Evolutionary conservation across 2,797 vertebrate species (phyloP), one percentile per base, ranked within the genome.

Genomic region (Epinephelus awoara): DNA sequence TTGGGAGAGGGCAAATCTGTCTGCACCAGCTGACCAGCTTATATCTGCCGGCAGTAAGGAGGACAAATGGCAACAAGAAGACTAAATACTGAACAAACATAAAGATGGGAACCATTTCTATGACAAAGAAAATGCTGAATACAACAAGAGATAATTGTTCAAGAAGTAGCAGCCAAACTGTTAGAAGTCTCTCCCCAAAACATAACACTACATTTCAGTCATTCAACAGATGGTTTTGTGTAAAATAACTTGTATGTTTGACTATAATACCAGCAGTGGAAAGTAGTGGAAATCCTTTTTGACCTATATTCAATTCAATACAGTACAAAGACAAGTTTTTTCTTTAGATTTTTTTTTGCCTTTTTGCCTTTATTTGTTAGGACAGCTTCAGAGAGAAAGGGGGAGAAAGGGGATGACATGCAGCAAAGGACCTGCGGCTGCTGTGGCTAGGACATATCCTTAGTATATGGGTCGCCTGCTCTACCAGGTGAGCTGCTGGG

Each of bases 1-100:
- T 67, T 62, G 73, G 38, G 46, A 59, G 50, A 76, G 25, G 14
- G 23, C 27, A 67, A 81, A 85, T 84, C 72, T 84, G 52, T 81
- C 59, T 56, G 51, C 62, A 81, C 64, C 59, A n/a, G n/a, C 66
- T 55, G 80, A 77, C 17, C 58, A 65, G 55, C 18, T 74, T 62
- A 64, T 40, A 56, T 66, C 21, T 62, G 44, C 14, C 44, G 38
- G 29, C 42, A 38, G 47, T 47, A 44, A 65, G 59, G 49, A 47
- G 8, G n/a, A 56, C 67, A 56, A 64, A 62, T 49, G 44, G 12
- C 57, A 73, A 40, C 6, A 0, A 10, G 9, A 49, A 12, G 49
- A 21, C 19, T 46, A 18, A 72, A 58, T 15, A 55, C 44, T 52
- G 66, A 27, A 67, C 14, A n/a, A 67, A 77, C 12, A 19, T 21